Conservation (phyloP, 2,113 vertebrate species). For the Sinocyclocheilus maitianheensis region DNA sequence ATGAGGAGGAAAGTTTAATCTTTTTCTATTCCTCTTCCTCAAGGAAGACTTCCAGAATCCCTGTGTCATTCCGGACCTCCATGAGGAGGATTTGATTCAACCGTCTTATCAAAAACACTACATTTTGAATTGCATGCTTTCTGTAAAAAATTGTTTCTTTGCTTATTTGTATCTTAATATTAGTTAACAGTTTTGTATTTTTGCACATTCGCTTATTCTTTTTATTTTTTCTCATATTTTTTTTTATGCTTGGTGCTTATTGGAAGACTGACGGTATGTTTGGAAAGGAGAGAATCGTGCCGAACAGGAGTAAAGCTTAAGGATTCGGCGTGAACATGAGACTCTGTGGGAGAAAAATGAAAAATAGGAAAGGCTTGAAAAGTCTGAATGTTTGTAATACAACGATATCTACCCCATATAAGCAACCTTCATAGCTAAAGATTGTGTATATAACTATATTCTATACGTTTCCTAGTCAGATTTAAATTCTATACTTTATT, state of each 20-base stretch:
- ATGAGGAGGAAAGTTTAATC: slow-evolving; percentile 23
- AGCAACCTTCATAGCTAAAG: slow-evolving; percentile 42
- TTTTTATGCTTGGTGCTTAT: slow-evolving; percentile 81
- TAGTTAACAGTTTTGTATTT: slow-evolving; percentile 91
- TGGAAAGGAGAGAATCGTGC: not conserved
- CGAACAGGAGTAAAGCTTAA: too few species aligned
- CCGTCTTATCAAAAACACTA: slow-evolving; percentile 63
- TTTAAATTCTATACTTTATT: slow-evolving; percentile 55
- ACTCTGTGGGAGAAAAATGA: not conserved
- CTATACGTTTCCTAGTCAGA: slow-evolving; percentile 55
- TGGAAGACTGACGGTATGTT: slow-evolving; percentile 30
- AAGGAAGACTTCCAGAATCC: slow-evolving; percentile 33
- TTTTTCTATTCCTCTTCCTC: slow-evolving; percentile 46
- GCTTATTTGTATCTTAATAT: slow-evolving; percentile 85
- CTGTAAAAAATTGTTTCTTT: slow-evolving; percentile 69
- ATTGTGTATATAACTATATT: slow-evolving; percentile 47
- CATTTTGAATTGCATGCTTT: slow-evolving; percentile 85
- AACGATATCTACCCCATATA: slow-evolving; percentile 40
- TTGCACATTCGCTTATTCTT: slow-evolving; percentile 90
- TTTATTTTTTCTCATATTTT: slow-evolving; percentile 45
- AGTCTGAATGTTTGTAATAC: slow-evolving; percentile 55
- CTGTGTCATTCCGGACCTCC: slow-evolving; percentile 40
- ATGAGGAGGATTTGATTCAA: not conserved
- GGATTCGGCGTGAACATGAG: not conserved
- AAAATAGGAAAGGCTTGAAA: slow-evolving; percentile 17